These are phyloP conservation scores for Cephus pygmeus DNA, from an alignment of 2,888 invertebrate species.

Conservation along the genomic window DNA sequence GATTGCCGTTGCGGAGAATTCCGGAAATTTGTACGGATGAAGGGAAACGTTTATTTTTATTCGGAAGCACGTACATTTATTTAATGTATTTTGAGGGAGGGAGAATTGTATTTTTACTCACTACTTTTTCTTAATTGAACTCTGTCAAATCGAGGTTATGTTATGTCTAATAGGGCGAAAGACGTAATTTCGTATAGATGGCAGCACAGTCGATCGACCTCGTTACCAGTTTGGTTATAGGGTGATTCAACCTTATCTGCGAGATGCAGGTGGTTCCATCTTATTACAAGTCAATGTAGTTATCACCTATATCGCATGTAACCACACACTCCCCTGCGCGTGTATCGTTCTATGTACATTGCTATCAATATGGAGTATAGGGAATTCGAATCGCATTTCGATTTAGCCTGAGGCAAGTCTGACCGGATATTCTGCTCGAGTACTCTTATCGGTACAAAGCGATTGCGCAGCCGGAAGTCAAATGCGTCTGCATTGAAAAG, in stretches of 20 bases:
- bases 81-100: background rate
- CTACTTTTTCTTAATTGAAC: background rate
- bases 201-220: background rate
- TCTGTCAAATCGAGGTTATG: background rate
- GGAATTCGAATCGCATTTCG: background rate
- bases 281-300: conserved; percentile 1
- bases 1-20: background rate
- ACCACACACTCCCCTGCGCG: background rate
- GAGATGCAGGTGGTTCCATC: background rate
- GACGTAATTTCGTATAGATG: background rate
- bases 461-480: background rate
- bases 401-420: background rate
- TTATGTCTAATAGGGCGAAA: background rate
- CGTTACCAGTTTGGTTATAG: background rate
- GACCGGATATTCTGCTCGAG: background rate
- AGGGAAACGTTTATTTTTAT: background rate
- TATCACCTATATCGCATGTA: background rate
- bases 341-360: background rate
- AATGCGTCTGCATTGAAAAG: background rate
- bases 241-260: background rate
- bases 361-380: background rate
- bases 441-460: background rate
- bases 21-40: background rate
- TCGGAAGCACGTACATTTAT: background rate
- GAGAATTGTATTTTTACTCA: background rate